Conservation (phyloP, 2,797 vertebrate species). For the Scarus forsteni region DNA sequence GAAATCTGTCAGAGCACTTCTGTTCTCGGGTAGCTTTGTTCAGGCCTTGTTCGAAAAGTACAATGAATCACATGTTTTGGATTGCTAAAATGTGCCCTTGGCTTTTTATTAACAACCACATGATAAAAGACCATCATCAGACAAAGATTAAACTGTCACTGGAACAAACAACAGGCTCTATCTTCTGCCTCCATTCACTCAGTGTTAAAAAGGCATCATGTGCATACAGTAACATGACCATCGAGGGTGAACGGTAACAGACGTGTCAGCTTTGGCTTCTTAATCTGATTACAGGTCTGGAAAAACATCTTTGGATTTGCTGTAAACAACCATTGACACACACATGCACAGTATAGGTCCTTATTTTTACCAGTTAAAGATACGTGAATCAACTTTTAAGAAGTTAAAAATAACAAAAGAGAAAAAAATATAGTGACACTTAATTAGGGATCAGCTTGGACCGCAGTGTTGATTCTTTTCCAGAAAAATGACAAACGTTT, state of each 20-base stretch:
- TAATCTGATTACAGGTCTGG: slow-evolving; percentile 7
- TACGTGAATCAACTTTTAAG: not conserved
- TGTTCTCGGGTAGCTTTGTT: no score
- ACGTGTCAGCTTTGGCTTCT: slow-evolving; percentile 34
- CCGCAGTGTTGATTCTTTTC: not conserved
- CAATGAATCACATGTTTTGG: slow-evolving; percentile 21
- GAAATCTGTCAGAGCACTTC: no score
- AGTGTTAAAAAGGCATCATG: slow-evolving; percentile 32
- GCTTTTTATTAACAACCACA: slow-evolving; percentile 75
- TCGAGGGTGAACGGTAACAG: slow-evolving; percentile 33
- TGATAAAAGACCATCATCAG: slow-evolving; percentile 55
- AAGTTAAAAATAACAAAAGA: not conserved
- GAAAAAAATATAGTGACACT: not conserved
- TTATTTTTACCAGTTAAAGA: not conserved
- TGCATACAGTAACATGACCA: slow-evolving; percentile 34
- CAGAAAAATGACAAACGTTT: no score
- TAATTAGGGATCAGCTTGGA: not conserved
- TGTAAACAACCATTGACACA: slow-evolving; percentile 49
- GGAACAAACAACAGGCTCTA: slow-evolving; percentile 15
- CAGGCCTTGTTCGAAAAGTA: no score
- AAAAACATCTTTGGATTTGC: slow-evolving; percentile 16
- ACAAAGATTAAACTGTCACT: slow-evolving; percentile 23
- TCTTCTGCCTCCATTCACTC: slow-evolving; percentile 25
- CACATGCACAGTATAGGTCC: not conserved
- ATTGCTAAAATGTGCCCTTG: slow-evolving; percentile 55